Base-by-base conservation (phyloP, 2,113 vertebrate species). In the Istiophorus platypterus region DNA sequence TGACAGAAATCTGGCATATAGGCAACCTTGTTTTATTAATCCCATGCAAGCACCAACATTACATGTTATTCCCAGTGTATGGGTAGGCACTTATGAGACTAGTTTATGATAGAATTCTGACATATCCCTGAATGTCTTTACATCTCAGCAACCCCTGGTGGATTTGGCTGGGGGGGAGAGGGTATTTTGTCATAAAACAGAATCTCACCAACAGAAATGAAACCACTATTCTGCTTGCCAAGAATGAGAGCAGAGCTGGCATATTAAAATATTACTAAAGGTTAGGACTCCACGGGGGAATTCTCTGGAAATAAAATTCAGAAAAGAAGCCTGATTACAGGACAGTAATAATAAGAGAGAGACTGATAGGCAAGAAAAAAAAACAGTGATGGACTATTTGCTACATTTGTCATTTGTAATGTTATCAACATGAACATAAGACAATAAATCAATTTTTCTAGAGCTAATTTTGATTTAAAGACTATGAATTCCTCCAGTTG, bases 261-360 rank as follows among this genome's bases (percentile, higher is more conserved):
- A 92, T 88, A 91, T 92, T 92, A 93, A 94, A 93, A 85, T 57
- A 85, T 74, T 72, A 76, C 68, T 80, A 95, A 94, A 95, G 92
- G 93, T 94, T 91, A 94, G 85, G 68, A 78, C 81, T 87, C 85
- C 67, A 84, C 83, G 2, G 66, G 89, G 90, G 89, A 89, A 85
- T 93, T 86, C 77, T 81, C 62, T 69, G 76, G 80, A 88, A 90
- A 92, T 90, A 85, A 91, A 91, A 87, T 82, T 80, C 79, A 89
- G 84, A 85, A 78, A 84, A 85, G 81, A 77, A 65, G 56, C 56
- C 71, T 85, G 82, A 88, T 92, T 89, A 86, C 75, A 80, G 78
- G 61, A 59, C 63, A 76, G 72, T 80, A 89, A 83, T 87, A 88
- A 82, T 84, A 67, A 80, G 57, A n/a, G 76, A 80, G 61, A 37